Conservation (phyloP, 92 coral and sea anemone genomes). For the Zoanthus solanderi region DNA sequence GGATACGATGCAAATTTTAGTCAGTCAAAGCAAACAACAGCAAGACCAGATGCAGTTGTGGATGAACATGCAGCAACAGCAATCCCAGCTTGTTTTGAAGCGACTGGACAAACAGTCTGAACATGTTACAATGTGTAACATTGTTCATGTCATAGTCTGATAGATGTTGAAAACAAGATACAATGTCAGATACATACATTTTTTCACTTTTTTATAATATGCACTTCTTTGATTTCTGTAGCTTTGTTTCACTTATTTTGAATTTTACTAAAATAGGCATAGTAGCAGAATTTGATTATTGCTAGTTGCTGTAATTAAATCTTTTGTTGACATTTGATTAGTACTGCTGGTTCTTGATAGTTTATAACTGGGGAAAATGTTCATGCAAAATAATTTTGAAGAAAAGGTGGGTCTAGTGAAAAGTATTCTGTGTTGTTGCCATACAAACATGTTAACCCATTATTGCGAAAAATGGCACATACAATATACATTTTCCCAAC, state of each 20-base stretch:
- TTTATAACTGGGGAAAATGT: no score
- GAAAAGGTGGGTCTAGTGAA: no score
- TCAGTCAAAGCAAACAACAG: no score
- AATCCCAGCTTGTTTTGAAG: background rate
- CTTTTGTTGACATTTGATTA: background rate
- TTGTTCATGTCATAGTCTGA: background rate
- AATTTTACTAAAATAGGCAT: background rate
- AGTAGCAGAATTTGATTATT: background rate
- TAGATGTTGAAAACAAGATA: background rate
- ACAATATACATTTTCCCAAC: no score
- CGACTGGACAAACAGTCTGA: background rate
- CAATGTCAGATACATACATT: background rate
- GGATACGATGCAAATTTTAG: no score
- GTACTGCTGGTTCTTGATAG: no score
- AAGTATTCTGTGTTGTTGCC: no score
- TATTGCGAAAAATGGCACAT: no score
- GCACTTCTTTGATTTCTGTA: background rate
- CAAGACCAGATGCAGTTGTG: background rate
- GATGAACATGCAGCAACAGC: constrained; percentile 1
- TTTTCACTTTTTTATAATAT: background rate
- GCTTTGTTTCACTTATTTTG: background rate
- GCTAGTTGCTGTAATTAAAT: background rate
- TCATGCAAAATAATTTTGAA: no score
- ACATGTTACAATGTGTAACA: background rate
- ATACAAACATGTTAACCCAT: no score